These are phyloP conservation scores for Drusus annulatus DNA, from an alignment of 1,140 invertebrate genomes.

Conservation along the genomic window DNA sequence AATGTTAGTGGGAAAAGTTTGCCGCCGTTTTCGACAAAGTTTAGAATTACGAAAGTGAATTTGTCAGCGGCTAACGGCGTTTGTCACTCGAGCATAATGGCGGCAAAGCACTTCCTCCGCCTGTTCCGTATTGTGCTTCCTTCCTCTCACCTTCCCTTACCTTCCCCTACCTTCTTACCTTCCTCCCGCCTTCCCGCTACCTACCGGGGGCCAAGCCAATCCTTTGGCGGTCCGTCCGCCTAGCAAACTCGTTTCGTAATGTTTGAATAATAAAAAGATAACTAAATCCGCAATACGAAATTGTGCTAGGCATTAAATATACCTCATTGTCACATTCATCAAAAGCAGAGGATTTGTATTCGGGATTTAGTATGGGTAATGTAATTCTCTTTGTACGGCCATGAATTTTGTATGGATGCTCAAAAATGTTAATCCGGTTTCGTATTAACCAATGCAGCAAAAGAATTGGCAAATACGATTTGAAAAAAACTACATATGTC, in stretches of 20 bases:
- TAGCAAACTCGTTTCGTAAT: conserved; percentile 24
- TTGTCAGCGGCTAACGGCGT: conserved; percentile 27
- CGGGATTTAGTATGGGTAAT: too few relatives aligned
- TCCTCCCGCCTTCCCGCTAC: neutral
- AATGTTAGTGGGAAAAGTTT: too few relatives aligned
- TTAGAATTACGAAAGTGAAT: conserved; percentile 34
- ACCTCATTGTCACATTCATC: neutral
- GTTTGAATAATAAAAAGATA: conserved; percentile 12
- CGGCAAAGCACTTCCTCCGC: conserved; percentile 20
- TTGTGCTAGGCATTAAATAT: conserved; percentile 2
- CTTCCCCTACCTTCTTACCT: too few relatives aligned
- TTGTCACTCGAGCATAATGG: conserved; percentile 33
- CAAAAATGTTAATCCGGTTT: too few relatives aligned
- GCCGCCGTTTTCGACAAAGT: neutral
- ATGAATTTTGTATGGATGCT: too few relatives aligned
- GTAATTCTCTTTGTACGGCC: too few relatives aligned
- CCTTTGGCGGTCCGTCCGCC: conserved; percentile 1
- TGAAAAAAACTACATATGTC: too few relatives aligned
- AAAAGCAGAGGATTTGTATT: too few relatives aligned
- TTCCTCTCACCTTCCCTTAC: too few relatives aligned
- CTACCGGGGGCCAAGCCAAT: conserved; percentile 1
- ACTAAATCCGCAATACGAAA: conserved; percentile 1
- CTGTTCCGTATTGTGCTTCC: conserved; percentile 16
- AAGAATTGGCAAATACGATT: too few relatives aligned
- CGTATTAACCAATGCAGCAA: too few relatives aligned